These are phyloP conservation scores for Drosophila nigricruria DNA, from an alignment of 2,888 invertebrate species.

Conservation along the genomic window DNA sequence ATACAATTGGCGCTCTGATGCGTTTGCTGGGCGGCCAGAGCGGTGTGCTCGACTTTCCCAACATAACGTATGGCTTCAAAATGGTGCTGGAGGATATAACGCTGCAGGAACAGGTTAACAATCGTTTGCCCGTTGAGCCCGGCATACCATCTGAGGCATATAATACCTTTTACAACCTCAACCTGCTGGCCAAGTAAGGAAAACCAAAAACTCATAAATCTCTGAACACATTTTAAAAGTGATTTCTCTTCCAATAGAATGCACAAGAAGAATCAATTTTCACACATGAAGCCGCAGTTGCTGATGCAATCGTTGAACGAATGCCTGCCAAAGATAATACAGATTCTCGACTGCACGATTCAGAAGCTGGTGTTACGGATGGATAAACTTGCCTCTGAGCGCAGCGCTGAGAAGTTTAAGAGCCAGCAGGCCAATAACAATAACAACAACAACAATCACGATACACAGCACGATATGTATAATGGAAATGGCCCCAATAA, in stretches of 20 bases:
- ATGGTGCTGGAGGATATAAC: constrained; percentile 84
- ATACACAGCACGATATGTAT: constrained; percentile 37
- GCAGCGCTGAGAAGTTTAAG: constrained; percentile 52
- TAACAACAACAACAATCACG: constrained; percentile 55
- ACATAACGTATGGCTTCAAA: constrained; percentile 83
- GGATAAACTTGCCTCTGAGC: constrained; percentile 67
- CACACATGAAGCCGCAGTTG: constrained; percentile 76
- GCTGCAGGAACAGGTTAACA: constrained; percentile 83
- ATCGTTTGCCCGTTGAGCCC: constrained; percentile 69
- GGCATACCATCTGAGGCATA: constrained; percentile 80
- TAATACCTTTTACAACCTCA: constrained; percentile 86
- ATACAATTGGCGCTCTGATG: constrained; percentile 83
- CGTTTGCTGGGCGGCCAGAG: constrained; percentile 83
- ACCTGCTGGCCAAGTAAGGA: constrained; percentile 84
- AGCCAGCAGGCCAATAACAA: constrained; percentile 57
- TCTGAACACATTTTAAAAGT: not conserved
- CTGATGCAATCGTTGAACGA: constrained; percentile 79
- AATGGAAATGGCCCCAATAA: constrained; percentile 47
- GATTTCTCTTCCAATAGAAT: constrained; percentile 63
- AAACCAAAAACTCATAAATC: not conserved
- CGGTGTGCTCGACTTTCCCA: constrained; percentile 83
- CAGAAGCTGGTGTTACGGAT: constrained; percentile 75
- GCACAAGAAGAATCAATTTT: constrained; percentile 79
- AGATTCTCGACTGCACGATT: constrained; percentile 83
- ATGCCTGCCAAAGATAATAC: constrained; percentile 83